phyloP scores from a whole-genome alignment of 2,113 vertebrate genomes.

The Diadophis punctatus region DNA sequence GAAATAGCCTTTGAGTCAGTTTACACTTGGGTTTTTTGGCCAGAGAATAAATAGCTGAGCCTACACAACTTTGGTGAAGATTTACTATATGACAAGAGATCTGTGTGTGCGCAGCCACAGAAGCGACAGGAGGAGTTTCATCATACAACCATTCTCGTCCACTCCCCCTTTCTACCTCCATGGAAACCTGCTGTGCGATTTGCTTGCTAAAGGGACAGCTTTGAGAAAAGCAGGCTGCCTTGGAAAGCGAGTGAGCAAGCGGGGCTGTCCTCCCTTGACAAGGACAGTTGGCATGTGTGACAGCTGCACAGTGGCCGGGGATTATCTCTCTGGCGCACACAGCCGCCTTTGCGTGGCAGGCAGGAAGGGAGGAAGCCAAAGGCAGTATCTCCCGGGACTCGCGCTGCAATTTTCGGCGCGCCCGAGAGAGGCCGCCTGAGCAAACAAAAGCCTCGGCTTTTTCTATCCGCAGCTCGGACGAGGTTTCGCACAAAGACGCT shows the following conservation, averaged over 20 bases:
- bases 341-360: neutral
- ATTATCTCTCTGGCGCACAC: conserved; percentile 17
- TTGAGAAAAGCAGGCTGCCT: neutral
- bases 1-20: neutral
- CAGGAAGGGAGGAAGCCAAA: neutral
- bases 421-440: conserved; percentile 1
- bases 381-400: neutral
- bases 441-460: neutral
- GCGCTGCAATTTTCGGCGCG: neutral
- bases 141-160: neutral
- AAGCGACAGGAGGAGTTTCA: neutral
- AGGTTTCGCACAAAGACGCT: conserved; percentile 6
- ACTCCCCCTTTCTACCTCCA: neutral
- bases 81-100: neutral
- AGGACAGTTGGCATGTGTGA: conserved; percentile 21
- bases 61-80: neutral
- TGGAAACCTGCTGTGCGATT: neutral
- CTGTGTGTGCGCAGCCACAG: neutral
- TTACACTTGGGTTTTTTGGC: neutral
- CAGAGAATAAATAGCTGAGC: neutral
- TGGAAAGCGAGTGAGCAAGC: neutral
- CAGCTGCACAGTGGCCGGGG: conserved; percentile 30
- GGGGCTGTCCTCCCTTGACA: conserved; percentile 11
- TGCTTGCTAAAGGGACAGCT: conserved; percentile 3
- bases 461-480: neutral